A percentile compares a stretch with the other conserved stretches of the same genome.
These are phyloP conservation scores for Nudaria mundana DNA, from an alignment of 2,888 invertebrate species.

Conservation along the genomic window DNA sequence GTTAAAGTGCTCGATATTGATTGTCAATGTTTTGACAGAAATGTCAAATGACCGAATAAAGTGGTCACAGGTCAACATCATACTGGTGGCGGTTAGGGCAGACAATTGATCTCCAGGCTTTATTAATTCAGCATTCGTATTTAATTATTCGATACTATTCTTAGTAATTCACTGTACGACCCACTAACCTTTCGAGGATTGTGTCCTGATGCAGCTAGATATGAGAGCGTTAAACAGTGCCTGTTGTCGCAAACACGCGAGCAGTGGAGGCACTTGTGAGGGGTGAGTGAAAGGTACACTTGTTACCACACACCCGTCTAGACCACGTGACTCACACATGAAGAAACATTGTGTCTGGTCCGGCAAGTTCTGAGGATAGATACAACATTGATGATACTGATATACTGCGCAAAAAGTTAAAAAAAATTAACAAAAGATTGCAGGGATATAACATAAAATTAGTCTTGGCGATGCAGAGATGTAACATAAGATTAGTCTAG, in stretches of 20 bases:
- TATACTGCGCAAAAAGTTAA: neutral
- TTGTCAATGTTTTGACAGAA: no score
- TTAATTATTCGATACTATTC: no score
- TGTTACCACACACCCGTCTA: conserved; percentile 87
- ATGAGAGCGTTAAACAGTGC: conserved; percentile 95
- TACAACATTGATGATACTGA: neutral
- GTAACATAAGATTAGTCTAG: no score
- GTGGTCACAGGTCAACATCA: no score
- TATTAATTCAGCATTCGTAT: no score
- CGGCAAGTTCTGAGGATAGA: conserved; percentile 87
- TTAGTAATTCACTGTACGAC: neutral
- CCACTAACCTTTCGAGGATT: conserved; percentile 87
- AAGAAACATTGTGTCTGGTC: conserved; percentile 97
- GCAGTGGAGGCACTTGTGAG: conserved; percentile 93
- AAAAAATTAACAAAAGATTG: no score
- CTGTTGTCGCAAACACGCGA: conserved; percentile 92
- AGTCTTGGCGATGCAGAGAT: no score
- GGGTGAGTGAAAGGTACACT: conserved; percentile 97
- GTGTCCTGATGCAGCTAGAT: conserved; percentile 92
- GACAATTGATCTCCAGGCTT: no score
- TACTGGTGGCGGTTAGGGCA: no score
- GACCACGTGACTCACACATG: conserved; percentile 89
- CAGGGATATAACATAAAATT: no score
- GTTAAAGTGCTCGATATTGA: no score
- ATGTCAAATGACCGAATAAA: no score